These are phyloP conservation scores for Tarsius wallacei DNA, from an alignment of 2,797 vertebrate species.

Conservation along the genomic window DNA sequence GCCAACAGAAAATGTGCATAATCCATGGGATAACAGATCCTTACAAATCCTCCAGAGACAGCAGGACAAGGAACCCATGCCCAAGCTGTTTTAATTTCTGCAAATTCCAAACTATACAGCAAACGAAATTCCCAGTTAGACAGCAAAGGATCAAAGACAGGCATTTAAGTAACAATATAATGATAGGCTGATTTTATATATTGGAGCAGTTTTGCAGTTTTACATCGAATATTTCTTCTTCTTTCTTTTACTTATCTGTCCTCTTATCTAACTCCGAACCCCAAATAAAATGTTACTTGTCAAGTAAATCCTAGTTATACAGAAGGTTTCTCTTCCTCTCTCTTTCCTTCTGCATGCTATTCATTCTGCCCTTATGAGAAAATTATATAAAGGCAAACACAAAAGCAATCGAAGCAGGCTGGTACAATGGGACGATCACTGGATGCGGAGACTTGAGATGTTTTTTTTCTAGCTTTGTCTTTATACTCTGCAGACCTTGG, in stretches of 20 bases:
- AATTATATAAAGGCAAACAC: neutral
- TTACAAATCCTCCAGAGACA: slow-evolving; percentile 12
- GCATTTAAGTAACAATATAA: slow-evolving; percentile 17
- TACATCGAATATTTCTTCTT: neutral
- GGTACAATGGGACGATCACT: neutral
- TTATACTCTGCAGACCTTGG: neutral
- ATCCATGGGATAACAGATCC: slow-evolving; percentile 51
- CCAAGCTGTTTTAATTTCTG: slow-evolving; percentile 58
- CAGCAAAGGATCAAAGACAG: slow-evolving; percentile 43
- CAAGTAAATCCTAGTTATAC: neutral
- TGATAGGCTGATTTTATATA: neutral
- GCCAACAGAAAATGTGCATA: slow-evolving; percentile 59
- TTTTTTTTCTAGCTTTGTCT: neutral
- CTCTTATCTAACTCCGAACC: slow-evolving; percentile 8
- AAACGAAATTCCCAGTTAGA: neutral
- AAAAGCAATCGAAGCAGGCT: neutral
- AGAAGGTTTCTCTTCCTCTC: neutral
- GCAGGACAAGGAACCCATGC: neutral
- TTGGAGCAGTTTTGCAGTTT: slow-evolving; percentile 5
- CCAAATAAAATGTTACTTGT: neutral
- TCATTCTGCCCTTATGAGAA: slow-evolving; percentile 15
- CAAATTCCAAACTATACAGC: slow-evolving; percentile 51
- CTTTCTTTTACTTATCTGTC: neutral
- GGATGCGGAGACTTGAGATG: neutral
- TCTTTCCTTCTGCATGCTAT: neutral